phyloP scores from a whole-genome alignment of 1,140 invertebrate genomes.

The Adoxophyes honmai region DNA sequence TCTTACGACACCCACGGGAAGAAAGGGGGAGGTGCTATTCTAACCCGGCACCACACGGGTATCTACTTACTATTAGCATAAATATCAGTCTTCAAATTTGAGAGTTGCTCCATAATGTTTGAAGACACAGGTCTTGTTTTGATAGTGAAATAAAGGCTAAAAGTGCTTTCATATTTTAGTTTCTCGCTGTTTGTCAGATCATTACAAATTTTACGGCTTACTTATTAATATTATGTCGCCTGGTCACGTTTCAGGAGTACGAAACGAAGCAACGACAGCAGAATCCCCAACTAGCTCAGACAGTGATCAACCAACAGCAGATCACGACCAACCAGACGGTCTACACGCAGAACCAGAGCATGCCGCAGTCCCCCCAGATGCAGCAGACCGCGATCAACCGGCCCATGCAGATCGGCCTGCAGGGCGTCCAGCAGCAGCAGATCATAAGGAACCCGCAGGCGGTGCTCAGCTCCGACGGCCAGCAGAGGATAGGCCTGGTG shows the following conservation, averaged over 20 bases:
- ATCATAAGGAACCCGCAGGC: constrained; percentile 62
- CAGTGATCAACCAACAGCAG: constrained; percentile 68
- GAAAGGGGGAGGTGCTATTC: too few relatives aligned
- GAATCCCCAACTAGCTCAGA: constrained; percentile 62
- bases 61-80: too few relatives aligned
- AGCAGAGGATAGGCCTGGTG: constrained; percentile 62
- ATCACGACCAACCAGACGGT: constrained; percentile 56
- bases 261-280: constrained; percentile 76
- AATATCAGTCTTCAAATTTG: too few relatives aligned
- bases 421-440: constrained; percentile 58
- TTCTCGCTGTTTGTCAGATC: too few relatives aligned
- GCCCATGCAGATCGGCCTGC: constrained; percentile 61
- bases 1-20: too few relatives aligned
- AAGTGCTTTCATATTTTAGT: too few relatives aligned
- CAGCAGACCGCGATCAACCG: constrained; percentile 52
- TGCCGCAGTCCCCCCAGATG: constrained; percentile 53
- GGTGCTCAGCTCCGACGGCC: constrained; percentile 53
- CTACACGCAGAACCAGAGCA: constrained; percentile 62
- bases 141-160: too few relatives aligned
- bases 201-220: neutral
- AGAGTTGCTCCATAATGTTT: too few relatives aligned
- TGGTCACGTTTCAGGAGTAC: constrained; percentile 68
- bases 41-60: too few relatives aligned
- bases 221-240: neutral
- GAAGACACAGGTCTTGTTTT: too few relatives aligned